Evolutionary conservation across 2,888 invertebrate genomes (phyloP), one percentile per base, ranked within the genome.

Genomic region (Cheilosia impressa): DNA sequence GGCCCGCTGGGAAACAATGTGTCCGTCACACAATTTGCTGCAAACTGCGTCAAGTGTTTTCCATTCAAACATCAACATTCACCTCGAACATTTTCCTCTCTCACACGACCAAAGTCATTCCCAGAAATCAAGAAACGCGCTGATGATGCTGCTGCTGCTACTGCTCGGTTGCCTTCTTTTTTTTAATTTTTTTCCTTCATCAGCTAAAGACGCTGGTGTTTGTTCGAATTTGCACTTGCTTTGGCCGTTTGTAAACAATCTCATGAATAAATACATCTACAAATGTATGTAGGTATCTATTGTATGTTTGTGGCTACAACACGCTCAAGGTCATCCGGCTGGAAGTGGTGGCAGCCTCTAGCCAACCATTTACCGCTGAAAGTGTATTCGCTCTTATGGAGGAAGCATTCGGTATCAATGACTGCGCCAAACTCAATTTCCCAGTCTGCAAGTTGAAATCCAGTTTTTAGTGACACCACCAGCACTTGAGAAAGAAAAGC

Each of bases 181-280:
- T 27, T 22, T 47, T 15, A 1, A 22, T 22, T 27, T 27, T 27
- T 27, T 24, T 24, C 27, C 17, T 24, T 15, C 27, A 45, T 15
- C 22, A 19, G 43, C 34, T 63, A 17, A 53, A 45, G 52, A 50
- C 58, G 55, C 65, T 81, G 65, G 58, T 27, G 24, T 80, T 84
- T 84, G 60, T 79, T 79, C 76, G 66, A 75, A 80, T 84, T 80
- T 80, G 84, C 80, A 84, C 84, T 84, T 80, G 80, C 75, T 53
- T 66, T 69, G 55, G 65, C 24, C 69, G 57, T 83, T 73, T 73
- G 73, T 69, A 65, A 84, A 53, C 79, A 73, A 79, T 73, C 79
- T 80, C 65, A 55, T 69, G 79, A 38, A 75, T 79, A 72, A 71
- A 71, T 63, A 71, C 65, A 65, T 38, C 43, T 43, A 50, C 53